A percentile compares a stretch with the other conserved stretches of the same genome.
phyloP scores from a whole-genome alignment of 2,888 invertebrate genomes.

The Drosophila cracens region DNA sequence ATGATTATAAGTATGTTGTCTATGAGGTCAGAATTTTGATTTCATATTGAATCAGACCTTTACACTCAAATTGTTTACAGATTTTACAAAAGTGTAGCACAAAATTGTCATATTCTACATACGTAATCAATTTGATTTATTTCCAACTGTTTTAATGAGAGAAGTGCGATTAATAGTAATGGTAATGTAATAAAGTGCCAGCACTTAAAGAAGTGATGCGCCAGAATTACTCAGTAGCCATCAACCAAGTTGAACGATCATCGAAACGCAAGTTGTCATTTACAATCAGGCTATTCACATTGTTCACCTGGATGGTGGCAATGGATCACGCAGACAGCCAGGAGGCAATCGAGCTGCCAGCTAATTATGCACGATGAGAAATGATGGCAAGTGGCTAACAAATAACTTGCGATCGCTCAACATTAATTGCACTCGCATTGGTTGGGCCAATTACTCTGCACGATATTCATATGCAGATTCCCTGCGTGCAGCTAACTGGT shows the following conservation, averaged over 20 bases:
- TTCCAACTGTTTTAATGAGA: conserved; percentile 5
- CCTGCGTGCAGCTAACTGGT: conserved; percentile 12
- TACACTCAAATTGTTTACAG: background rate
- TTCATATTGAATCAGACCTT: background rate
- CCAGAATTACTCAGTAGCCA: conserved; percentile 33
- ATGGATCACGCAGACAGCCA: conserved; percentile 16
- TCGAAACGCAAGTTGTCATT: conserved; percentile 46
- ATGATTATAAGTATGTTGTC: background rate
- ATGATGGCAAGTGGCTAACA: conserved; percentile 42
- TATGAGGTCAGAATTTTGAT: background rate
- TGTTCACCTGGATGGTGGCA: conserved; percentile 11
- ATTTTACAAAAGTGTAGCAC: background rate
- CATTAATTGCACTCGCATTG: conserved; percentile 65
- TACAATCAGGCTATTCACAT: conserved; percentile 45
- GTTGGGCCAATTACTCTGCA: conserved; percentile 66
- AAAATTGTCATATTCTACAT: background rate
- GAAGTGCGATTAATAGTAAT: conserved; percentile 16
- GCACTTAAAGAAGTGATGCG: conserved; percentile 41
- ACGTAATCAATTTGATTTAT: conserved; percentile 41
- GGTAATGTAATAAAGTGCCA: conserved; percentile 33
- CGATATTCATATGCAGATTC: conserved; percentile 70
- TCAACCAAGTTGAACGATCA: conserved; percentile 44
- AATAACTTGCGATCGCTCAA: conserved; percentile 13
- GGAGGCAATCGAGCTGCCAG: conserved; percentile 11
- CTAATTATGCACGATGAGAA: conserved; percentile 50